Conservation (phyloP, 2,888 invertebrate genomes). For the Ptychoptera contaminata region DNA sequence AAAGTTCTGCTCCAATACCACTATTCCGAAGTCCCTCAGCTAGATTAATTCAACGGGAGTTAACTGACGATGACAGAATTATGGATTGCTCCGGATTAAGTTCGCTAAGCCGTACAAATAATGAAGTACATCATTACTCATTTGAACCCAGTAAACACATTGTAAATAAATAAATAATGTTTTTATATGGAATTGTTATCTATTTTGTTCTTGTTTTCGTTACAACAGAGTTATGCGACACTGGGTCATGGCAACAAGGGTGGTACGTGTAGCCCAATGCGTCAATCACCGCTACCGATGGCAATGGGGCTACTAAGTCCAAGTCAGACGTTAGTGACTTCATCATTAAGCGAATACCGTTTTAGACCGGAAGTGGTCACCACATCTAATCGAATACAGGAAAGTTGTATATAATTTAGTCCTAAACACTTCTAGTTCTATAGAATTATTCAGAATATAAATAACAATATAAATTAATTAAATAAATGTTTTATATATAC, state of each 20-base stretch:
- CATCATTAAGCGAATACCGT: slow-evolving; percentile 63
- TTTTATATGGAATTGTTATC: not conserved
- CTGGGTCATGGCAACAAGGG: slow-evolving; percentile 54
- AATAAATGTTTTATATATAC: too few species aligned
- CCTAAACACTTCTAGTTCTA: too few species aligned
- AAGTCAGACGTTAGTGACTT: slow-evolving; percentile 40
- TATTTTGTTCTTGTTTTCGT: slow-evolving; percentile 10
- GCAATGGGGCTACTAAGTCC: slow-evolving; percentile 31
- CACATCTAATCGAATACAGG: slow-evolving; percentile 75
- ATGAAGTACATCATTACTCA: slow-evolving; percentile 31
- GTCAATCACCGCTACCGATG: slow-evolving; percentile 29
- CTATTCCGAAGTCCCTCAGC: slow-evolving; percentile 30
- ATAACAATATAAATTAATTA: too few species aligned
- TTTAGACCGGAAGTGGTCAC: slow-evolving; percentile 74
- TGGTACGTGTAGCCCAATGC: slow-evolving; percentile 32
- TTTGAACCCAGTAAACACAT: slow-evolving; percentile 34
- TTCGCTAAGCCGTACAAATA: slow-evolving; percentile 24
- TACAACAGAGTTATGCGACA: slow-evolving; percentile 63
- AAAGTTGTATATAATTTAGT: slow-evolving; percentile 67
- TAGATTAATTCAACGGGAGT: slow-evolving; percentile 28
- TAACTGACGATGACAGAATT: slow-evolving; percentile 23
- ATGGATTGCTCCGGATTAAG: slow-evolving; percentile 15
- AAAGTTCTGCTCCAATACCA: slow-evolving; percentile 24
- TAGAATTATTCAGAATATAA: too few species aligned
- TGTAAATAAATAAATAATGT: slow-evolving; percentile 21